Percentiles rank a stretch among this genome's conserved stretches.
These are phyloP conservation scores for Brachypodius melanocephalos DNA, from an alignment of 2,113 vertebrate genomes.

Conservation along the genomic window DNA sequence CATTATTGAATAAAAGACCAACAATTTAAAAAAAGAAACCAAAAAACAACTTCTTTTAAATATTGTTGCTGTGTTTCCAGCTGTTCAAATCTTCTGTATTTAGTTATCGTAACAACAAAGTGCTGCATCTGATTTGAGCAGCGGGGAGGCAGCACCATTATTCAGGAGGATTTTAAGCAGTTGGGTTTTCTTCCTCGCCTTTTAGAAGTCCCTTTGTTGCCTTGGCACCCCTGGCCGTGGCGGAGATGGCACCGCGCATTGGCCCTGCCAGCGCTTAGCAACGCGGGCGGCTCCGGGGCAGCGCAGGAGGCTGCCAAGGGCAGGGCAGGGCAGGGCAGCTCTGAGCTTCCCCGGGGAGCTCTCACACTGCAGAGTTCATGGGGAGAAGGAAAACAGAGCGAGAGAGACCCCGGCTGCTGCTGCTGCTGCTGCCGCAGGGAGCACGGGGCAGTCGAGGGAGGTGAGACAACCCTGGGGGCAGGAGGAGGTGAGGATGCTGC, in stretches of 20 bases:
- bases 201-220: slow-evolving; percentile 47
- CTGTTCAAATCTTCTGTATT: slow-evolving; percentile 75
- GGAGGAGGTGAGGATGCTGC: neutral
- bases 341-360: neutral
- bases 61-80: slow-evolving; percentile 75
- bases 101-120: slow-evolving; percentile 75
- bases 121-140: slow-evolving; percentile 74
- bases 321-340: neutral
- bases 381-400: fast-evolving
- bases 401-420: neutral
- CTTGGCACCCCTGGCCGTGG: slow-evolving; percentile 17
- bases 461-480: fast-evolving
- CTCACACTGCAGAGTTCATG: neutral
- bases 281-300: neutral
- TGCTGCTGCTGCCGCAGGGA: neutral
- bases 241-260: neutral
- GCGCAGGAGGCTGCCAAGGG: fast-evolving
- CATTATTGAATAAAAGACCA: slow-evolving; percentile 68
- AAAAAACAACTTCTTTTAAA: slow-evolving; percentile 68
- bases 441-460: neutral
- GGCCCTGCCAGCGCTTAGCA: neutral
- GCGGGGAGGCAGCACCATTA: slow-evolving; percentile 64
- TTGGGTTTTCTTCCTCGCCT: slow-evolving; percentile 45
- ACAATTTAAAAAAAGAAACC: slow-evolving; percentile 23
- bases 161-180: slow-evolving; percentile 62